These are phyloP conservation scores for Globodera rostochiensis DNA, from an alignment of 1,140 invertebrate genomes.

Conservation along the genomic window DNA sequence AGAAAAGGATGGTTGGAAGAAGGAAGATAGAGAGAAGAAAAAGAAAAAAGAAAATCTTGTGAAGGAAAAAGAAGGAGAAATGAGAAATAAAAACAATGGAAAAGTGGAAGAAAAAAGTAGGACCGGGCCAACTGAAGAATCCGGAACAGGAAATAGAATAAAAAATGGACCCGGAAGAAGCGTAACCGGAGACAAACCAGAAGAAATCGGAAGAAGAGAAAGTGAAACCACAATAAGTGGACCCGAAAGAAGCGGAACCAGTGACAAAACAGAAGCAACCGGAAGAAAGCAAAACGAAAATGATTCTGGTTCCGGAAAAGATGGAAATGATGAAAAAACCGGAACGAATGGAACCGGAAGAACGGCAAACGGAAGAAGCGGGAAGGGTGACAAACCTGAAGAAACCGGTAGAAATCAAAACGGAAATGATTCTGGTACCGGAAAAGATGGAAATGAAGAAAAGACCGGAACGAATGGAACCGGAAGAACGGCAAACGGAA, in stretches of 20 bases:
- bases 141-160: neutral
- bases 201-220: too few species aligned
- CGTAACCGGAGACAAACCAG: neutral
- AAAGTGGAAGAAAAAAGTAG: neutral
- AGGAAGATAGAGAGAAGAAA: neutral
- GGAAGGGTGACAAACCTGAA: neutral
- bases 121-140: too few species aligned
- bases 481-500: too few species aligned
- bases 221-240: neutral
- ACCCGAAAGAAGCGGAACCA: neutral
- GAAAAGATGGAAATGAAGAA: too few species aligned
- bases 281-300: too few species aligned
- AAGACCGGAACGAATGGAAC: too few species aligned
- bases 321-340: too few species aligned
- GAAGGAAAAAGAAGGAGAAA: neutral
- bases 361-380: too few species aligned
- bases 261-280: neutral
- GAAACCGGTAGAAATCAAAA: constrained; percentile 11
- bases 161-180: constrained; percentile 7
- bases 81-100: constrained; percentile 4
- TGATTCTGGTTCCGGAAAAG: too few species aligned
- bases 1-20: constrained; percentile 4
- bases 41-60: constrained; percentile 19
- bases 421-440: too few species aligned
- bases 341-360: too few species aligned